Base-by-base conservation (phyloP, 2,113 vertebrate species). In the Melanocharis versteri region DNA sequence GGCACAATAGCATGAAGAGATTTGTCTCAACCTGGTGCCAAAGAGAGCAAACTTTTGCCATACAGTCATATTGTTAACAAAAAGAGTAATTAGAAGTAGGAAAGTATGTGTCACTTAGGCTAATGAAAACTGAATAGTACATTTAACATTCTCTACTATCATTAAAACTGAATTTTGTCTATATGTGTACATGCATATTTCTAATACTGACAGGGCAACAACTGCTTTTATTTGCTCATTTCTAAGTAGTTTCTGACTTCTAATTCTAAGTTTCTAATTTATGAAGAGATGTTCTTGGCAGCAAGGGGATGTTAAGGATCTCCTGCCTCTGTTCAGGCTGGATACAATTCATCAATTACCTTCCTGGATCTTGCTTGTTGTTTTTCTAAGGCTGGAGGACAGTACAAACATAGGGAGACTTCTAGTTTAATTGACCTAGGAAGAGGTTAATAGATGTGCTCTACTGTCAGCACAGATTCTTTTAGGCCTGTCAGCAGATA, bases 1-100 rank as follows among this genome's bases (percentile, higher is more conserved):
- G 95, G 91, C 90, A 95, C 75, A 83, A 77, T 2, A 93, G 85
- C 91, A 80, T 83, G 84, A 91, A 95, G 87, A 90, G 85, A 96
- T 96, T 90, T 90, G 58, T 86, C 93, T 93, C 87, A 94, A 56
- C 45, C 82, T 81, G 71, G 79, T 83, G 75, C 79, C 90, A 96
- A 91, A 94, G 71, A 93, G 62, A 94, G 39, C 33, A 77, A 90
- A 92, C 78, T 44, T 70, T 19, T 83, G 35, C 85, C 72, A 47
- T 7, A 37, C 30, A 91, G 62, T 83, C 51, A 37, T 56, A 88
- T 22, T 88, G 48, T 66, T 76, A 79, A 72, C 10, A 84, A 68
- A 48, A 91, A 45, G n/a, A 82, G 54, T 60, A 93, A 94, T 93
- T 93, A 81, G 11, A 94, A 73, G 24, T 66, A 66, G 37, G 42